Base-by-base conservation (phyloP, 2,888 invertebrate species). In the Cotesia congregata region DNA sequence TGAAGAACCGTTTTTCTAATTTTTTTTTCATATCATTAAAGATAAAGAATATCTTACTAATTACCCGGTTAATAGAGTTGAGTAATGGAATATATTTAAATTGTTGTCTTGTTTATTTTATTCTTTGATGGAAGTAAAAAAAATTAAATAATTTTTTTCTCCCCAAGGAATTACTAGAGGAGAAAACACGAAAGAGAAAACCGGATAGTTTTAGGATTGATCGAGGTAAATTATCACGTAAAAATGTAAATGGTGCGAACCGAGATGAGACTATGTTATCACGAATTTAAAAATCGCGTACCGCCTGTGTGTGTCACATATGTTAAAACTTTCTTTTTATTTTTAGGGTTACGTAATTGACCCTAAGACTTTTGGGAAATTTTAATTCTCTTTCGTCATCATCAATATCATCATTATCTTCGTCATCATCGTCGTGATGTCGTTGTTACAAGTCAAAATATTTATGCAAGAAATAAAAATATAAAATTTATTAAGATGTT, bases 151-250 rank as follows among this genome's bases (percentile, higher is more conserved):
- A 41, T n/a, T 68, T 68, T 68, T 41, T 68, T 7, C 17, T 40
- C 6, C 3, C 3, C 30, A 30, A 30, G 12, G 50, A 50, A 50
- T 50, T 50, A 50, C 30, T 70, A n/a, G 67, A 78, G 67, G 71
- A 69, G 74, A 76, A 78, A 78, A 76, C 74, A 64, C 7, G 67
- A 72, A 76, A 76, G 74, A 72, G 72, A 74, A 76, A 74, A 72
- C 73, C 59, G 65, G 62, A 68, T 64, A 50, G 50, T 12, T 50
- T 9, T 1, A 50, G 12, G 71, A 74, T 71, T n/a, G 38, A 75
- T 60, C 38, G 30, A 70, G 59, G 59, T 75, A 61, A 78, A 65
- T 77, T 74, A 74, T 77, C 39, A 70, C 67, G 65, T 61, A 77
- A 77, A 74, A 74, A 77, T 77, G 77, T 67, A 70, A 74, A 77